These are phyloP conservation scores for Xanthia togata DNA, from an alignment of 2,888 invertebrate genomes.

Conservation along the genomic window DNA sequence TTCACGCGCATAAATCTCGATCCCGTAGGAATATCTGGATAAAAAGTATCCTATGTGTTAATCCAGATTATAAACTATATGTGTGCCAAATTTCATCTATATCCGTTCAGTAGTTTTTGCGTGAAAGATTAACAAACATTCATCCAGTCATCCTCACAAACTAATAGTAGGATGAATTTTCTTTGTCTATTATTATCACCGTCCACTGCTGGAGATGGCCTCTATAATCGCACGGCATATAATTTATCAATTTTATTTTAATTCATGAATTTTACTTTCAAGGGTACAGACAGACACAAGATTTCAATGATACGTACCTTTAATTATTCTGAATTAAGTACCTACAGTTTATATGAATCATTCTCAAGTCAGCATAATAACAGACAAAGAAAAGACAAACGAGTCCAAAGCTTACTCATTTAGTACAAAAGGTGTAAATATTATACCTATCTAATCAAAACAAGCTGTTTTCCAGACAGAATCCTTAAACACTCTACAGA, in stretches of 20 bases:
- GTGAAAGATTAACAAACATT: too few relatives aligned
- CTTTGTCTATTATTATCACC: neutral
- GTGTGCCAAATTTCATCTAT: too few relatives aligned
- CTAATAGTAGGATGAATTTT: neutral
- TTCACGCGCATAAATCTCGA: too few relatives aligned
- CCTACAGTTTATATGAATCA: neutral
- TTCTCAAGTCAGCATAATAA: neutral
- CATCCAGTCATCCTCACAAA: too few relatives aligned
- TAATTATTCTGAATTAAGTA: neutral
- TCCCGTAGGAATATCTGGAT: too few relatives aligned
- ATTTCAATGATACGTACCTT: neutral
- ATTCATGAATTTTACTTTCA: neutral
- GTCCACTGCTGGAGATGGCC: neutral
- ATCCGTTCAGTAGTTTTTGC: too few relatives aligned
- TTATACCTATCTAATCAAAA: constrained; percentile 21
- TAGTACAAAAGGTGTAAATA: neutral
- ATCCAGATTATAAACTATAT: too few relatives aligned
- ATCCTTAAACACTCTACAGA: constrained; percentile 17
- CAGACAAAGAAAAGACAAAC: constrained; percentile 48
- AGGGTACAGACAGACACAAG: neutral
- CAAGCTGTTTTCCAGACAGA: constrained; percentile 10
- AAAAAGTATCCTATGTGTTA: too few relatives aligned
- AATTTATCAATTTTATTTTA: neutral
- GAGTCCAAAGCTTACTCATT: neutral
- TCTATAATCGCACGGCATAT: neutral